These are phyloP conservation scores for Proales similis DNA, from an alignment of 1,140 invertebrate species.

Conservation along the genomic window DNA sequence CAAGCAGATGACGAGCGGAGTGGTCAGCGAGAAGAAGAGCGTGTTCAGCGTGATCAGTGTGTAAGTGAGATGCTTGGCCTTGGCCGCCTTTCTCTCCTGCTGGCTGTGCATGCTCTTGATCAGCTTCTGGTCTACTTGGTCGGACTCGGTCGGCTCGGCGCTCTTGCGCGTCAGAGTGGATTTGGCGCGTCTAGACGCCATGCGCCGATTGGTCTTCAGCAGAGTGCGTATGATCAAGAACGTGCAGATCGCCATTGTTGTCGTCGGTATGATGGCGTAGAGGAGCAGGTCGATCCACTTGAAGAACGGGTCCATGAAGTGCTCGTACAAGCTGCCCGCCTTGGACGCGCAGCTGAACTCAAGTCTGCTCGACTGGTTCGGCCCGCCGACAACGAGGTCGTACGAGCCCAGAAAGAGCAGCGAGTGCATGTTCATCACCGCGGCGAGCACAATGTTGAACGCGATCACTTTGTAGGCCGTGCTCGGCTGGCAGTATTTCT, in stretches of 20 bases:
- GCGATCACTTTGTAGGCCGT: slow-evolving; percentile 12
- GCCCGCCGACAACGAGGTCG: not conserved
- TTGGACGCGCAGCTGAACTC: slow-evolving; percentile 1
- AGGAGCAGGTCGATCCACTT: slow-evolving; percentile 25
- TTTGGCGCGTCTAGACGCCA: slow-evolving; percentile 8
- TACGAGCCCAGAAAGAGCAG: slow-evolving; percentile 26
- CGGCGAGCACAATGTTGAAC: not conserved
- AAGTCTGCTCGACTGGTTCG: not conserved
- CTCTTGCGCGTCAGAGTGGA: not conserved
- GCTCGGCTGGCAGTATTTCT: slow-evolving; percentile 19
- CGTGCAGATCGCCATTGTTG: slow-evolving; percentile 24
- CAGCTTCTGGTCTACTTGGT: not conserved
- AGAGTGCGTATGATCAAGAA: slow-evolving; percentile 23
- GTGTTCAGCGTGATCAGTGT: slow-evolving; percentile 28
- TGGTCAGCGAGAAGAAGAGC: slow-evolving; percentile 12
- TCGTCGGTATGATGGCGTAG: slow-evolving; percentile 25
- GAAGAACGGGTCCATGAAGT: slow-evolving; percentile 21
- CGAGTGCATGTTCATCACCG: slow-evolving; percentile 20
- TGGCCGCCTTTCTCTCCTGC: not conserved
- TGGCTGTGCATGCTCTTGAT: not conserved
- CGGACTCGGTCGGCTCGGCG: not conserved
- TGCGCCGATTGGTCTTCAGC: not conserved
- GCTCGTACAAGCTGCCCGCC: slow-evolving; percentile 3
- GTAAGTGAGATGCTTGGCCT: slow-evolving; percentile 24
- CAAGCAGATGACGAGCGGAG: slow-evolving; percentile 1